These are phyloP conservation scores for Lasioglossum malachurum DNA, from an alignment of 2,888 invertebrate genomes.

Conservation along the genomic window DNA sequence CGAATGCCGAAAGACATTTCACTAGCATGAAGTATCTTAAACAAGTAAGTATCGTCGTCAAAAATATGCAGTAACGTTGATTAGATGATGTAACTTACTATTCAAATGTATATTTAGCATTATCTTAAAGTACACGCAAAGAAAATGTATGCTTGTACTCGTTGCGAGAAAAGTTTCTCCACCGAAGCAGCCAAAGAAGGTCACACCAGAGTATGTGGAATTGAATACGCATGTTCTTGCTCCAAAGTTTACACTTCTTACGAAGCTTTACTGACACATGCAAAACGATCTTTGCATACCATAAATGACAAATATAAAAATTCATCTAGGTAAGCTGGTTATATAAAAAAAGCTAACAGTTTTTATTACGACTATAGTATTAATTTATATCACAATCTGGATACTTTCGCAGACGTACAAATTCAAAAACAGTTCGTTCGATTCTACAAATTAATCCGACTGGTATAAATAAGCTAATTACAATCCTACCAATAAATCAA, in stretches of 20 bases:
- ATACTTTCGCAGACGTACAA: constrained; percentile 62
- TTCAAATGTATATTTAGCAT: constrained; percentile 77
- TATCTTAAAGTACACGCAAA: constrained; percentile 85
- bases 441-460: constrained; percentile 47
- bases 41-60: constrained; percentile 76
- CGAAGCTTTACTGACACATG: constrained; percentile 84
- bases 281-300: constrained; percentile 79
- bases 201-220: constrained; percentile 83
- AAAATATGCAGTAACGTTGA: not conserved
- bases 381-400: constrained; percentile 27
- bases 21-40: constrained; percentile 83
- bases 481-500: constrained; percentile 69
- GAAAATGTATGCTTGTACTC: constrained; percentile 81
- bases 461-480: constrained; percentile 68
- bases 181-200: constrained; percentile 83
- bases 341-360: constrained; percentile 12
- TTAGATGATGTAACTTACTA: constrained; percentile 4
- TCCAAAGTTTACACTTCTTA: constrained; percentile 81
- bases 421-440: constrained; percentile 56
- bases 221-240: constrained; percentile 82
- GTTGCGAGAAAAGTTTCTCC: constrained; percentile 83
- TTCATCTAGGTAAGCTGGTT: constrained; percentile 71
- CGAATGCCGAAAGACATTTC: constrained; percentile 78
- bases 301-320: constrained; percentile 80
- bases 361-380: constrained; percentile 9